phyloP scores from a whole-genome alignment of 64 coral and sea anemone species.

The Pocillopora damicornis region DNA sequence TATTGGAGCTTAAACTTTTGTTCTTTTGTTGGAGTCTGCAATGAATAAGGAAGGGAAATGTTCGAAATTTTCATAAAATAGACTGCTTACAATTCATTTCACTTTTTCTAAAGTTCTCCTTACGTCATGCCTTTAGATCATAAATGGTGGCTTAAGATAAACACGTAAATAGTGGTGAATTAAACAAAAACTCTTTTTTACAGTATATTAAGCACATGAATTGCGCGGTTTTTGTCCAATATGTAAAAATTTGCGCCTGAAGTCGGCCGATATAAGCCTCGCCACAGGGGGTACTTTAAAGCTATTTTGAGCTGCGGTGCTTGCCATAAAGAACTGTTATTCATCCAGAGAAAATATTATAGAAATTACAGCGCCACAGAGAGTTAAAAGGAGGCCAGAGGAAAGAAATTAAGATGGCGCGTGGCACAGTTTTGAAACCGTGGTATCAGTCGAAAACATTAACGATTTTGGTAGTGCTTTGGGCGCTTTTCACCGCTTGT shows the following conservation, averaged over 20 bases:
- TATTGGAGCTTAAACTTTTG: too few relatives aligned
- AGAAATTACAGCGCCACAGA: conserved; percentile 24
- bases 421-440: conserved; percentile 46
- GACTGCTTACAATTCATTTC: too few relatives aligned
- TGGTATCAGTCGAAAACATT: conserved; percentile 89
- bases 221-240: neutral
- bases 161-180: neutral
- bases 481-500: conserved; percentile 76
- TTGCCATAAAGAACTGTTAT: conserved; percentile 25
- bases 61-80: too few relatives aligned
- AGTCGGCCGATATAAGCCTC: conserved; percentile 1
- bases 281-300: conserved; percentile 17
- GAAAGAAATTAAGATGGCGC: conserved; percentile 25
- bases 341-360: conserved; percentile 27
- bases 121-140: neutral
- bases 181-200: neutral
- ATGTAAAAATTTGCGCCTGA: neutral
- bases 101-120: too few relatives aligned
- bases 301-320: conserved; percentile 36
- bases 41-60: too few relatives aligned
- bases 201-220: neutral
- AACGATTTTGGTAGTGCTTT: conserved; percentile 76
- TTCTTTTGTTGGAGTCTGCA: too few relatives aligned
- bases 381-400: neutral
- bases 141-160: neutral